These are phyloP conservation scores for Spea bombifrons DNA, from an alignment of 2,113 vertebrate species.

Conservation along the genomic window DNA sequence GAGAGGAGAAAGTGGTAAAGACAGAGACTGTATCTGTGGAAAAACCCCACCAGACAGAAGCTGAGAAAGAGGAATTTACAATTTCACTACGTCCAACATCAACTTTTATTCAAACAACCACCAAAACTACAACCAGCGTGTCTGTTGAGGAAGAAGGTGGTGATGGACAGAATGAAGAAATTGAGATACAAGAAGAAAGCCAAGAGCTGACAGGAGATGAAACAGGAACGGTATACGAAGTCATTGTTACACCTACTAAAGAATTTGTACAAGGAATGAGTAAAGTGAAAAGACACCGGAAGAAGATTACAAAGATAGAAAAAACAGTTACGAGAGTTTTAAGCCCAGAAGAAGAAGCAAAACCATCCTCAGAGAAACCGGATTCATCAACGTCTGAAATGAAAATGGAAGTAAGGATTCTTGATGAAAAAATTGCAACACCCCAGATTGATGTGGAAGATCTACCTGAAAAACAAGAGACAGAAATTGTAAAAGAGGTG, in stretches of 20 bases:
- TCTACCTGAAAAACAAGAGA: neutral
- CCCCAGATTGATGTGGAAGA: neutral
- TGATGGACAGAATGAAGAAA: neutral
- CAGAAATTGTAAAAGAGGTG: neutral
- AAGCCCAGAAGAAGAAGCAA: neutral
- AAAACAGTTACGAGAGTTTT: neutral
- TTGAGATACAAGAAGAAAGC: neutral
- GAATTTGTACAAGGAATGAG: neutral
- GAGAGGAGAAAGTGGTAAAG: no score
- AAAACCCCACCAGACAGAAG: no score
- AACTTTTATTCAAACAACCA: no score
- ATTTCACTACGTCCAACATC: no score
- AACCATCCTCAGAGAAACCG: no score
- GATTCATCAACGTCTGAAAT: neutral
- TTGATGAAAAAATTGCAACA: neutral
- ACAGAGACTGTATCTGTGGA: no score
- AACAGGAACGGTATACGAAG: neutral
- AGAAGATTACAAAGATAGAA: constrained; percentile 1
- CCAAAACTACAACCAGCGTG: no score
- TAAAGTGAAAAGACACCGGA: constrained; percentile 9
- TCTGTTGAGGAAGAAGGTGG: no score
- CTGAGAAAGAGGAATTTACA: no score
- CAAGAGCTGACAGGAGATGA: neutral
- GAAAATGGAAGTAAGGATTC: neutral
- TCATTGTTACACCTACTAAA: neutral